These are phyloP conservation scores for Wiebesia pumilae DNA, from an alignment of 1,140 invertebrate species.

Conservation along the genomic window DNA sequence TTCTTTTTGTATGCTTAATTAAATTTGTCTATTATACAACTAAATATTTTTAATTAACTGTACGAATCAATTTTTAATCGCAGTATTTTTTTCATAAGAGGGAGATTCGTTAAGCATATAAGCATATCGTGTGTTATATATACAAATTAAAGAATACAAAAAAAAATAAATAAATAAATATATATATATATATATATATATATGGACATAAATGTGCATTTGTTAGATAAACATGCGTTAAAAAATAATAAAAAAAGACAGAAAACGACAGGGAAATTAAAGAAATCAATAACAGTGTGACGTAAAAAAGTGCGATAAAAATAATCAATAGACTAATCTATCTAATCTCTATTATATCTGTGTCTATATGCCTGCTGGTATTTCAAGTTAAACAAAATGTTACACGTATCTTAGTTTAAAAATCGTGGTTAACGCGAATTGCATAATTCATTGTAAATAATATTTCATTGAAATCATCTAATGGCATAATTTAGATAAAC, in stretches of 20 bases:
- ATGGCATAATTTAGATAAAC: neutral
- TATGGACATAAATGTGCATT: conserved; percentile 61
- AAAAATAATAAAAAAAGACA: neutral
- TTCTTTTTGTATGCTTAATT: neutral
- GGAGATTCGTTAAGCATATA: conserved; percentile 62
- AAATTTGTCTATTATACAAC: neutral
- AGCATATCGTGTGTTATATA: conserved; percentile 65
- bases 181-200: conserved; percentile 46
- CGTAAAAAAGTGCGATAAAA: conserved; percentile 32
- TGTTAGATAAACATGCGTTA: conserved; percentile 62
- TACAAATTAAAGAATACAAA: conserved; percentile 53
- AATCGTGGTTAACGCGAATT: neutral
- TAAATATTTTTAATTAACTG: neutral
- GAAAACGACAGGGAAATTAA: conserved; percentile 48
- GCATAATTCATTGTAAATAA: conserved; percentile 6
- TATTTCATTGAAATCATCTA: neutral
- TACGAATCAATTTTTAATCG: neutral
- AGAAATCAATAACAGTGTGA: conserved; percentile 51
- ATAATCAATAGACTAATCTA: conserved; percentile 72
- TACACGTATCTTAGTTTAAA: neutral
- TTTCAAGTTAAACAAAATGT: conserved; percentile 21
- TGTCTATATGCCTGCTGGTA: conserved; percentile 57
- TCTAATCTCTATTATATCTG: conserved; percentile 60
- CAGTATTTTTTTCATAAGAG: neutral
- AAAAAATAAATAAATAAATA: conserved; percentile 53